Base-by-base conservation (phyloP, 2,888 invertebrate species). In the Heteropelma amictum region DNA sequence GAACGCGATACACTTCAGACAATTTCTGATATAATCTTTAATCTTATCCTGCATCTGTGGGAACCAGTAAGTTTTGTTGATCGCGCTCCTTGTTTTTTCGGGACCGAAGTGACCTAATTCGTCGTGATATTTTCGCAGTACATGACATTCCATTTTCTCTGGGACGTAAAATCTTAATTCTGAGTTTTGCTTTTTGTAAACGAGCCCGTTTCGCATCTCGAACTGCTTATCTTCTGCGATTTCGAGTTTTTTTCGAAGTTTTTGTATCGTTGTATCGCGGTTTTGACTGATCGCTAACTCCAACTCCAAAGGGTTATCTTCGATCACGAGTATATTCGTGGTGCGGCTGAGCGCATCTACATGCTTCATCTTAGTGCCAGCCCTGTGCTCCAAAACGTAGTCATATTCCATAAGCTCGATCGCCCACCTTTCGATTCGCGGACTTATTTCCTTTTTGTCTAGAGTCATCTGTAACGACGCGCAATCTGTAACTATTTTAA, bases 401-500 rank as follows among this genome's bases (percentile, higher is more conserved):
- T 80, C 77, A 72, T 69, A 79, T 71, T 80, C 78, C 58, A 81
- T 76, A 2, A 86, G 61, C 28, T 77, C 71, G 6, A 82, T 53
- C 21, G 78, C 68, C 86, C 85, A 86, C 35, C 85, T 40, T 7
- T 71, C 54, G 19, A 86, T 85, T 23, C 83, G 76, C 0, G 83
- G 81, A 69, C 81, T 81, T 14, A 86, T 70, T 10, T 84, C 81
- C 58, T 81, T 81, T 74, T 84, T 86, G 17, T 75, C 68, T 12
- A 86, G 69, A 1, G 82, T 58, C 49, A 38, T 38, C 23, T 38
- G 35, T 0, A 38, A 7, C 1, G 38, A 21, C 6, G 35, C 35
- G 6, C 56, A 53, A 19, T 53, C 35, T 0, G 53, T 53, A 1
- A 53, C 21, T 0, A 53, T 35, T 21, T 53, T 35, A 17, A 35